Base-by-base conservation (phyloP, 2,113 vertebrate genomes). In the Elanus axillaris region DNA sequence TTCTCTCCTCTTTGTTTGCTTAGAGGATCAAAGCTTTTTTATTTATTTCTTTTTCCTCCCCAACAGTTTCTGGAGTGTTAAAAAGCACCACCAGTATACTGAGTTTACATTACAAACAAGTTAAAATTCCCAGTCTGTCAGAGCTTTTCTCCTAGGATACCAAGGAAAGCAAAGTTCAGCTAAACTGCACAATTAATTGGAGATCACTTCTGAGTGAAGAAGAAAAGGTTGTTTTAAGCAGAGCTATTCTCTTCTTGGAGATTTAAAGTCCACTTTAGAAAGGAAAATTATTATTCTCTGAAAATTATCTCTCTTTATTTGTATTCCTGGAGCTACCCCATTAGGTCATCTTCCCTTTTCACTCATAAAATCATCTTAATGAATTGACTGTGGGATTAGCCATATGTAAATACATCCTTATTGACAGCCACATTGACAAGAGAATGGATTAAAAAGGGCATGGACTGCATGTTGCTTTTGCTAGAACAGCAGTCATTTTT, bases 71-170 rank as follows among this genome's bases (percentile, higher is more conserved):
- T 91, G 90, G 66, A 87, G 64, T 91, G 67, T 95, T 97, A 96
- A 97, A 94, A 96, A 96, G 31, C 75, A 92, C 73, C 86, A 96
- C 86, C 80, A 84, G 96, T 97, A 96, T 97, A 96, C 62, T 96
- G 87, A 96, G 97, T 98, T 97, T 98, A 97, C 94, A 95, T 98
- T 98, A 96, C 96, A 97, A 98, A 97, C 95, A 97, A 98, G 96
- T 92, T 97, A 97, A 97, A 97, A 98, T 98, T 97, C 97, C 94
- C 97, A 97, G 95, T 95, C 97, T 96, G 92, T 93, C 95, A 97
- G 95, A 96, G 89, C 92, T 96, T 97, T 97, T 98, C 97, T 98
- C 98, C 96, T 97, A 97, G 98, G 98, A 97, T 97, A 97, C 97
- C 77, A 66, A 93, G 91, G 90, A 96, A 97, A 96, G 95, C 94